Percentiles rank a stretch among this genome's conserved stretches.
phyloP scores from a whole-genome alignment of 2,797 vertebrate genomes.

The Strix occidentalis region DNA sequence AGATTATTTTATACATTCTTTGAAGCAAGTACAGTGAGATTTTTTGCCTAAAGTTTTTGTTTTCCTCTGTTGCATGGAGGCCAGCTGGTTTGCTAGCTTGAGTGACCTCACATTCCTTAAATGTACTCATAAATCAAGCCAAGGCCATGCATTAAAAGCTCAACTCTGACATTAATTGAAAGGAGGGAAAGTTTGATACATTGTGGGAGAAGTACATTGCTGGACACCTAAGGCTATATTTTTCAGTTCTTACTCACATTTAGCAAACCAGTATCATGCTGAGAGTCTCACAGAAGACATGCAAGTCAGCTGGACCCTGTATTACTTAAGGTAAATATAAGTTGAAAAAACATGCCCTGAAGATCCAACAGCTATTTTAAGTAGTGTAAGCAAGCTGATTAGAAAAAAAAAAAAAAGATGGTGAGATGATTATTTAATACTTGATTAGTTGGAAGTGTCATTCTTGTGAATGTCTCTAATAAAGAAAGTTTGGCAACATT shows the following conservation, averaged over 20 bases:
- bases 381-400: background rate
- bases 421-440: background rate
- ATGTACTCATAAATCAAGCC: slow-evolving; percentile 73
- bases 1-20: slow-evolving; percentile 20
- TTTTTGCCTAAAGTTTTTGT: slow-evolving; percentile 57
- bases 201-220: background rate
- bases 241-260: background rate
- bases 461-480: background rate
- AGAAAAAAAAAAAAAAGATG: background rate
- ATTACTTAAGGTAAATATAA: background rate
- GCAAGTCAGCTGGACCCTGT: background rate
- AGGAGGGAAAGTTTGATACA: background rate
- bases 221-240: background rate
- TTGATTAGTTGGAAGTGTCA: background rate
- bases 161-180: slow-evolving; percentile 1
- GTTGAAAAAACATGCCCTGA: background rate
- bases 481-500: background rate
- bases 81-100: slow-evolving; percentile 70
- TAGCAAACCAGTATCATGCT: background rate
- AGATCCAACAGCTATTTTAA: background rate
- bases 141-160: slow-evolving; percentile 32
- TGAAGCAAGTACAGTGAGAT: slow-evolving; percentile 21
- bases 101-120: slow-evolving; percentile 75
- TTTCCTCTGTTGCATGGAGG: slow-evolving; percentile 59
- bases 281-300: background rate